Evolutionary conservation across 2,888 invertebrate genomes (phyloP).

Genomic region (Ichneumoninae sp.): DNA sequence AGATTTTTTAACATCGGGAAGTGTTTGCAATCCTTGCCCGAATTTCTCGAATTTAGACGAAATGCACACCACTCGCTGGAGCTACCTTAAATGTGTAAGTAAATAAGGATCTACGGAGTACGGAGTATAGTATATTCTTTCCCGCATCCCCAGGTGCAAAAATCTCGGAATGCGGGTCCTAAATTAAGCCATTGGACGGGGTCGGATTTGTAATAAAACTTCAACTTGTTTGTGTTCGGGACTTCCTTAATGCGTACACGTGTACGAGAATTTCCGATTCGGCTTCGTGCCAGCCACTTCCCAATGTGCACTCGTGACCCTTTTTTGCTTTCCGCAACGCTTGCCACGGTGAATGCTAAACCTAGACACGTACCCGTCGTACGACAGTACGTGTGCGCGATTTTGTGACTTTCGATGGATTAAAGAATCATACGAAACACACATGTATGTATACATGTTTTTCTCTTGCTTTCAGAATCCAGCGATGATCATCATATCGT

Average conservation of each 20-base stretch:
- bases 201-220: not conserved
- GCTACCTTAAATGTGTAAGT: no score
- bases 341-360: not conserved
- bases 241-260: not conserved
- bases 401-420: not conserved
- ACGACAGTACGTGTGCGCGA: not conserved
- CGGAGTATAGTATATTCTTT: not conserved
- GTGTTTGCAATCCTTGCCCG: no score
- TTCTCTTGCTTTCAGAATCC: constrained; percentile 70
- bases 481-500: constrained; percentile 73
- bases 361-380: not conserved
- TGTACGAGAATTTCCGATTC: not conserved
- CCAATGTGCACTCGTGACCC: not conserved
- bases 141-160: no score
- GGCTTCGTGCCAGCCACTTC: not conserved
- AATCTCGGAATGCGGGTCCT: not conserved
- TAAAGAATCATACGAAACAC: not conserved
- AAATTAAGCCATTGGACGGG: not conserved
- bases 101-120: no score
- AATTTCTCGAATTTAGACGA: no score
- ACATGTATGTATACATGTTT: not conserved
- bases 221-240: not conserved
- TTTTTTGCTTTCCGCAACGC: not conserved
- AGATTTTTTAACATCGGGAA: no score
- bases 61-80: no score